Base-by-base conservation (phyloP, 2,797 vertebrate species). In the Tympanoctomys barrerae region DNA sequence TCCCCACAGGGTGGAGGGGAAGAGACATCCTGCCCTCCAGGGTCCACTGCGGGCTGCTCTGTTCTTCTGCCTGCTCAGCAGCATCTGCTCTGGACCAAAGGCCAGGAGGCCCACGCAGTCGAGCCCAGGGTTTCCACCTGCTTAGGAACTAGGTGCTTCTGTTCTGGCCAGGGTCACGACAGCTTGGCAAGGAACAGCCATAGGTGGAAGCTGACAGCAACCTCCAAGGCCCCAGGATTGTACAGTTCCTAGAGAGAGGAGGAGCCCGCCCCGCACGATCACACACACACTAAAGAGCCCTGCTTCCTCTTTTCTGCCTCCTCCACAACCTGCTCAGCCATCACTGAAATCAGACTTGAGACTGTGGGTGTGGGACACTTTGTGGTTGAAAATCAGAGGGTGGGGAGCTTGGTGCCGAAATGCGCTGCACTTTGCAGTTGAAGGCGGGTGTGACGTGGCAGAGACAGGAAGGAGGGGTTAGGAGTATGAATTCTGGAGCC, bases 81-180 rank as follows among this genome's bases (percentile, higher is more conserved):
- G 3, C 52, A 16, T 64, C 36, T 80, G 52, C 82, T 92, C 57
- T 26, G 33, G 2, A n/a, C 46, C 26, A 46, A 9, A 61, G 33
- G 46, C 19, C 21, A 7, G 3, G 28, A 70, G 61, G 18, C 62
- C 7, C 66, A 18, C 57, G 68, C 31, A 68, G 2, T 1, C 49
- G 28, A 19, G 28, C 71, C 10, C 14, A 1, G 1, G 36, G 26
- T 54, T 57, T 59, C 61, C 33, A 28, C 70, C 62, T 12, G 21
- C 85, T 64, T 71, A 62, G 87, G 87, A 78, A 77, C 88, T 89
- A 73, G 49, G 49, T 91, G 87, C 92, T 93, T 83, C 49, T 91
- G 54, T 39, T 54, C 71, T 11, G 5, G 71, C 71, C 39, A 42
- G 71, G 42, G 4, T 90, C 71, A 84, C 19, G 42, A 3, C 19